These are phyloP conservation scores for Fabriciana adippe DNA, from an alignment of 2,888 invertebrate genomes.

Conservation along the genomic window DNA sequence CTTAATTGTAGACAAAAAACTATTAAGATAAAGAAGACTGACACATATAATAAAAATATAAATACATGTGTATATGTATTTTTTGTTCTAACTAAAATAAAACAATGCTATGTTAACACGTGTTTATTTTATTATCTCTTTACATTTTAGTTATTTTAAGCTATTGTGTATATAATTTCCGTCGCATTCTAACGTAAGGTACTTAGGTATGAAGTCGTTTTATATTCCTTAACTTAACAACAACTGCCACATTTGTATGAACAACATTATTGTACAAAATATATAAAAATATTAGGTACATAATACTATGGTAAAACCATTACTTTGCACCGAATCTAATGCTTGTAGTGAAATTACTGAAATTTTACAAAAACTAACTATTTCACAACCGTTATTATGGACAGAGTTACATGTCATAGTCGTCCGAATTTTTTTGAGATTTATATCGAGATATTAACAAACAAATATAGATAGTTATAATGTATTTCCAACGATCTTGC, in stretches of 20 bases:
- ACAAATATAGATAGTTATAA: too few species aligned
- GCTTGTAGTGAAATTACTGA: neutral
- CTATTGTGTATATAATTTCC: constrained; percentile 53
- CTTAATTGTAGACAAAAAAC: too few species aligned
- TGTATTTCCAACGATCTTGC: too few species aligned
- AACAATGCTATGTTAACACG: constrained; percentile 62
- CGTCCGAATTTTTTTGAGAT: neutral
- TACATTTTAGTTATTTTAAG: constrained; percentile 69
- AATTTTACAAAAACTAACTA: constrained; percentile 4
- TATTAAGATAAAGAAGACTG: too few species aligned
- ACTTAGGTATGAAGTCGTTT: constrained; percentile 38
- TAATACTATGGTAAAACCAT: constrained; percentile 9
- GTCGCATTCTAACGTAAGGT: constrained; percentile 47
- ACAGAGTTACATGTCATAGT: neutral
- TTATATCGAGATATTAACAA: too few species aligned
- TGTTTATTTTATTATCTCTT: constrained; percentile 65
- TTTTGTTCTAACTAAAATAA: constrained; percentile 28
- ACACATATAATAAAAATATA: neutral
- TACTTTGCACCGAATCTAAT: neutral
- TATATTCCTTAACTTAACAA: constrained; percentile 32
- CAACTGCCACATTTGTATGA: constrained; percentile 25
- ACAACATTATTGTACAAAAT: constrained; percentile 24
- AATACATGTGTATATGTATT: neutral
- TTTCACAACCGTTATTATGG: constrained; percentile 27
- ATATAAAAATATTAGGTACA: constrained; percentile 20